phyloP scores from a whole-genome alignment of 37 sponge, comb jelly and placozoan genomes.

The Lycopodina hypogea region DNA sequence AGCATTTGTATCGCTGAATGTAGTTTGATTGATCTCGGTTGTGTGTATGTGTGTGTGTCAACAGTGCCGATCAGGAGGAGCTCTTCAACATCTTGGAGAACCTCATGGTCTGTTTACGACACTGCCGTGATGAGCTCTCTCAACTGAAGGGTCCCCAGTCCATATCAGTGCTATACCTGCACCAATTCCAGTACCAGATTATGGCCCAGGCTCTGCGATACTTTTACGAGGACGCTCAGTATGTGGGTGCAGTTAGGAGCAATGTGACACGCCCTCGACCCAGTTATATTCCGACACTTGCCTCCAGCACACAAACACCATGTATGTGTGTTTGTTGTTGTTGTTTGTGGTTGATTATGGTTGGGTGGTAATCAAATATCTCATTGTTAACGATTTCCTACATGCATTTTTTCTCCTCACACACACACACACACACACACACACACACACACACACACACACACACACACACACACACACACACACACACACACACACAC shows the following conservation, averaged over 20 bases:
- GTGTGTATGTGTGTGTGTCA: too few relatives aligned
- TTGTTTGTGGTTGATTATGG: conserved; percentile 1
- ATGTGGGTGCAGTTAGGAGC: conserved; percentile 12
- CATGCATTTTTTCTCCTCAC: too few relatives aligned
- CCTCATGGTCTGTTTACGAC: conserved; percentile 63
- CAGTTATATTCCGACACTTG: conserved; percentile 28
- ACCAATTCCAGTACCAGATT: conserved; percentile 49
- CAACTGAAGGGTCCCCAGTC: conserved; percentile 6
- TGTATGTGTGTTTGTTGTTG: conserved; percentile 16
- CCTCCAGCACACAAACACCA: conserved; percentile 27
- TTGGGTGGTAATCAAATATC: too few relatives aligned
- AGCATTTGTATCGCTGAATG: too few relatives aligned
- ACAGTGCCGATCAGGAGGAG: conserved; percentile 70
- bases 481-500: not conserved
- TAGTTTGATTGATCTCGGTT: too few relatives aligned
- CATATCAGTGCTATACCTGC: conserved; percentile 45
- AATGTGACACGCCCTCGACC: not conserved
- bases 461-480: not conserved
- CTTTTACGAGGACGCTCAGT: conserved; percentile 37
- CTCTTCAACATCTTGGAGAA: conserved; percentile 41
- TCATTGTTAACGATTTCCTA: too few relatives aligned
- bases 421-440: too few relatives aligned
- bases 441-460: too few relatives aligned
- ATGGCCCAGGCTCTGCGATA: conserved; percentile 37
- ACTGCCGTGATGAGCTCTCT: conserved; percentile 46